Base-by-base conservation (phyloP, 37 sponge, comb jelly and placozoan genomes). In the Halichondria panicea region DNA sequence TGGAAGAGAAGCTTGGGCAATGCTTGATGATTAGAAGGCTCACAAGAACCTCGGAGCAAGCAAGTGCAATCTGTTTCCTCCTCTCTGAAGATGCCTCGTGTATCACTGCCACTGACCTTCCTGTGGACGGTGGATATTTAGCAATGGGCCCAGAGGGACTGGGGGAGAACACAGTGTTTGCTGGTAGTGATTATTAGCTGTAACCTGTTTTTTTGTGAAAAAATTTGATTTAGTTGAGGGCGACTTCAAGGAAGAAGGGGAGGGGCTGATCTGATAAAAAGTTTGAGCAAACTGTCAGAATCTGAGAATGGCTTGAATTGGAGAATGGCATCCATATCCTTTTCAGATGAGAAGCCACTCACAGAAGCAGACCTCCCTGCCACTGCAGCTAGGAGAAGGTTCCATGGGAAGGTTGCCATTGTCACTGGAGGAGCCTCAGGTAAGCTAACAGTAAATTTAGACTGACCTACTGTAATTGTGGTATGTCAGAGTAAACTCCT, bases 101-200 rank as follows among this genome's bases (percentile, higher is more conserved):
- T 60, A 44, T 89, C 19, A 93, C 94, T 0, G 94, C 72, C 24
- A 78, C 83, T 40, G 94, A 93, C 60, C 31, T 93, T 2, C 75
- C 87, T 58, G 79, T 73, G 5, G 94, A 93, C 69, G 94, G 94
- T n/a, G 94, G 94, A 2, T 93, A 93, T 66, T 45, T 78, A 63
- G 58, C 76, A 30, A 89, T 93, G 90, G 76, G 87, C 0, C 90
- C 94, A 18, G 94, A 93, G 56, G 91, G 94, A 41, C 56, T 85
- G 21, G 94, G 94, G 48, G 87, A 85, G 24, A 71, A 81, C 15
- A 89, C 94, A 15, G 27, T 30, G 6, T 93, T 93, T 67, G 90
- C 94, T 35, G 94, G 94, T 4, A 43, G 73, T 40, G 81, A 93
- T 12, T 88, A 88, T 44, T 91, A n/a, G n/a, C n/a, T n/a, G n/a